Conservation (phyloP, 2,888 invertebrate genomes). For the Hemistola chrysoprasaria region DNA sequence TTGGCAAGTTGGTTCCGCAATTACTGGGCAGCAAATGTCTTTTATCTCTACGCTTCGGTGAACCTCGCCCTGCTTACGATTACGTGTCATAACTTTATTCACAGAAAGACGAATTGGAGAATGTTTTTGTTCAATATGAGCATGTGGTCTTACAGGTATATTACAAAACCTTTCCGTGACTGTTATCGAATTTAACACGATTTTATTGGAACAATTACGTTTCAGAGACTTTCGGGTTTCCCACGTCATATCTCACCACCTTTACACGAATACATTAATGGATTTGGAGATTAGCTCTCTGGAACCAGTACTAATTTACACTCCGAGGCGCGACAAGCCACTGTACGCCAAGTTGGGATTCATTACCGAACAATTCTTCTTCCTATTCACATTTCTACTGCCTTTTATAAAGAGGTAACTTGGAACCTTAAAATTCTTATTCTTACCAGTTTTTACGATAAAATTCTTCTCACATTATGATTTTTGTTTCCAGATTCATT, state of each 20-base stretch:
- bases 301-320: constrained; percentile 72
- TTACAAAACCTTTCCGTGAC: too few relatives aligned
- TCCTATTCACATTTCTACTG: constrained; percentile 55
- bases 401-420: constrained; percentile 72
- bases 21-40: constrained; percentile 46
- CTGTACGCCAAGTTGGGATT: constrained; percentile 72
- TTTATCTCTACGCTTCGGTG: constrained; percentile 60
- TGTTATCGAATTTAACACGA: too few relatives aligned
- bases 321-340: constrained; percentile 58
- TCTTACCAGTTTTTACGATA: too few relatives aligned
- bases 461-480: too few relatives aligned
- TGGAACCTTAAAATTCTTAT: too few relatives aligned
- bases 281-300: constrained; percentile 88
- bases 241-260: constrained; percentile 90
- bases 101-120: constrained; percentile 88
- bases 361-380: constrained; percentile 65
- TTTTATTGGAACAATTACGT: too few relatives aligned
- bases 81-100: constrained; percentile 90
- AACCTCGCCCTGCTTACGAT: constrained; percentile 83
- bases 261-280: constrained; percentile 89
- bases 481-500: constrained; percentile 50
- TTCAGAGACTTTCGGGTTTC: constrained; percentile 88
- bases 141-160: constrained; percentile 81
- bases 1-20: constrained; percentile 48
- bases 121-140: constrained; percentile 86